These are phyloP conservation scores for Leptinotarsa lineolata DNA, from an alignment of 1,140 invertebrate genomes.

Conservation along the genomic window DNA sequence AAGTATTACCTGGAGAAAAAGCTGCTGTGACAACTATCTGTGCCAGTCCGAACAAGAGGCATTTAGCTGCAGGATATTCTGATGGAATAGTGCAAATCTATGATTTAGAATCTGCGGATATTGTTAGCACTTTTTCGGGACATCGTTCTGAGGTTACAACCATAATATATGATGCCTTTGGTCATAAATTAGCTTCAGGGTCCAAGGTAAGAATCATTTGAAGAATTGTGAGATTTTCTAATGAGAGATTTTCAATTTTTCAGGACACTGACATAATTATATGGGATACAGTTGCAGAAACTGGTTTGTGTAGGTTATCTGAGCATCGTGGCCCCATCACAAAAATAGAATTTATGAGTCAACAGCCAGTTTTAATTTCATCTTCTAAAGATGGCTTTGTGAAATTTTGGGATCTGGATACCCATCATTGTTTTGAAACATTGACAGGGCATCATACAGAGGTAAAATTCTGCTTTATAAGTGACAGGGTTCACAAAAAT, in stretches of 20 bases:
- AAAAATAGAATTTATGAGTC: conserved; percentile 78
- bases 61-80: conserved; percentile 87
- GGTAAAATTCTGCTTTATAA: conserved; percentile 54
- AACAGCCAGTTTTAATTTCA: conserved; percentile 80
- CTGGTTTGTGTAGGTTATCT: conserved; percentile 83
- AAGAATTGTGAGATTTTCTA: not conserved
- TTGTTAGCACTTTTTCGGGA: conserved; percentile 80
- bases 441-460: conserved; percentile 79
- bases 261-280: conserved; percentile 92
- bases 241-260: conserved; percentile 33
- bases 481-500: not conserved
- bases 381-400: conserved; percentile 93
- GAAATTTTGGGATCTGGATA: conserved; percentile 97
- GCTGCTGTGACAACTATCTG: conserved; percentile 73
- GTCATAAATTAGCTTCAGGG: conserved; percentile 83
- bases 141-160: conserved; percentile 86
- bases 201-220: conserved; percentile 68
- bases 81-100: conserved; percentile 89
- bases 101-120: conserved; percentile 70
- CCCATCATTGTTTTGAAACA: conserved; percentile 95
- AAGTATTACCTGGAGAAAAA: conserved; percentile 77
- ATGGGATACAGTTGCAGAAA: conserved; percentile 93
- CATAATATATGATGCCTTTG: conserved; percentile 78
- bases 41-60: conserved; percentile 71
- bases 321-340: conserved; percentile 95